phyloP scores from a whole-genome alignment of 1,140 invertebrate genomes.

The Heliconius congener region DNA sequence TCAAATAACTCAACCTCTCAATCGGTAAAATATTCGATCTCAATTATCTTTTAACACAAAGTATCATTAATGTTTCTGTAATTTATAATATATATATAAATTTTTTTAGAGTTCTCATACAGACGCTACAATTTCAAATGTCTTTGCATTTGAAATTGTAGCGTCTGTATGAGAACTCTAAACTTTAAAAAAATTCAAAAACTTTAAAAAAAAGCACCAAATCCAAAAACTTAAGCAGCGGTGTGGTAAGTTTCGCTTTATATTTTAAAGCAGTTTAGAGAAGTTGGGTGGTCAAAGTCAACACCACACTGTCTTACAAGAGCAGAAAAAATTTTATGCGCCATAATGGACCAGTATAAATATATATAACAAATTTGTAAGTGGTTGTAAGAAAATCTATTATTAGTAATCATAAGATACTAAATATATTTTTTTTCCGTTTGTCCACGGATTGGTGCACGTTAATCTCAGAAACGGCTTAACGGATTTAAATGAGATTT shows the following conservation, averaged over 20 bases:
- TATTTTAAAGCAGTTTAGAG: not conserved
- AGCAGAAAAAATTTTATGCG: too few relatives aligned
- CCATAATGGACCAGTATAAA: too few relatives aligned
- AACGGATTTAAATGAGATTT: too few relatives aligned
- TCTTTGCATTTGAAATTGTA: too few relatives aligned
- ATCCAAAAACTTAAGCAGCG: not conserved
- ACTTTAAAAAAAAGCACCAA: not conserved
- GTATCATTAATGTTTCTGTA: not conserved
- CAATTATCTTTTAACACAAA: not conserved
- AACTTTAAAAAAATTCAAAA: not conserved
- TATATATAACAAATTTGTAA: not conserved
- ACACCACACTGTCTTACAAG: too few relatives aligned
- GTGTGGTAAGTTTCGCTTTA: not conserved
- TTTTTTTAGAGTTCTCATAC: constrained; percentile 2
- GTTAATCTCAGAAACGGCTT: too few relatives aligned
- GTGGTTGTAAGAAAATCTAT: too few relatives aligned
- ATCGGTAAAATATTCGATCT: not conserved
- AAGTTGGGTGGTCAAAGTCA: not conserved
- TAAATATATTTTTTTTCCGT: too few relatives aligned
- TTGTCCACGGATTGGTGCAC: too few relatives aligned
- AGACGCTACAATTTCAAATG: not conserved
- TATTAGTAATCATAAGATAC: too few relatives aligned
- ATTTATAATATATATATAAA: not conserved
- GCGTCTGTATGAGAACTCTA: too few relatives aligned
- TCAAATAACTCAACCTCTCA: not conserved